Evolutionary conservation across 2,888 invertebrate genomes (phyloP).

Genomic region (Yponomeuta evonymella): DNA sequence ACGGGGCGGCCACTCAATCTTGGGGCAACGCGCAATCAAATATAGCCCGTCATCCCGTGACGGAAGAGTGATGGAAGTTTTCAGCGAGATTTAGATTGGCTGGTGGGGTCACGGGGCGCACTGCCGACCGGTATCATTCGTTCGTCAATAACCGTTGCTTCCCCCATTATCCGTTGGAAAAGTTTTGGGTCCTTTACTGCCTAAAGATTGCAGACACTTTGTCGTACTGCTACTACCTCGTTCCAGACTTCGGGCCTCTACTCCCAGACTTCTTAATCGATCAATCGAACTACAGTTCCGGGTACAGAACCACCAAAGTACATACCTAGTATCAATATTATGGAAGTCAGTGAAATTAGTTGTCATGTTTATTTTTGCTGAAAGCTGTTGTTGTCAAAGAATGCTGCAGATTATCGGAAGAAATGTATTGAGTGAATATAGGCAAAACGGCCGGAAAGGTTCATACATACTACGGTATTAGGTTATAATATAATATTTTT

Average conservation of each 20-base stretch:
- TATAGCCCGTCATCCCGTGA: neutral
- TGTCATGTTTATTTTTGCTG: no score
- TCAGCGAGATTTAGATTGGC: neutral
- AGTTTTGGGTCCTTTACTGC: conserved; percentile 16
- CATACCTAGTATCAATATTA: no score
- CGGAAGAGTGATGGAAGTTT: neutral
- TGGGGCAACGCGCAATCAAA: neutral
- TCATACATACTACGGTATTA: no score
- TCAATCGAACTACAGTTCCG: neutral
- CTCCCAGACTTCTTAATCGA: neutral
- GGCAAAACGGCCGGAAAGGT: no score
- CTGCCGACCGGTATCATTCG: conserved; percentile 5
- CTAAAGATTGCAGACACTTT: conserved; percentile 15
- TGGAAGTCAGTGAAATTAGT: no score
- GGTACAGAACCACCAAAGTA: no score
- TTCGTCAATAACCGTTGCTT: conserved; percentile 13
- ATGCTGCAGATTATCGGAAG: no score
- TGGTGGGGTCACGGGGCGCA: neutral
- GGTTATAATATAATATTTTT: no score
- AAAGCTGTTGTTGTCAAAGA: no score
- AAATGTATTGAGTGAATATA: no score
- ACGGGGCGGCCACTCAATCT: neutral
- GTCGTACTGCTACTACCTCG: conserved; percentile 3
- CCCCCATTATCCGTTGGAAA: conserved; percentile 15
- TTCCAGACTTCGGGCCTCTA: conserved; percentile 14